Evolutionary conservation across 2,888 invertebrate genomes (phyloP).

Genomic region (Neoscelio sp.): DNA sequence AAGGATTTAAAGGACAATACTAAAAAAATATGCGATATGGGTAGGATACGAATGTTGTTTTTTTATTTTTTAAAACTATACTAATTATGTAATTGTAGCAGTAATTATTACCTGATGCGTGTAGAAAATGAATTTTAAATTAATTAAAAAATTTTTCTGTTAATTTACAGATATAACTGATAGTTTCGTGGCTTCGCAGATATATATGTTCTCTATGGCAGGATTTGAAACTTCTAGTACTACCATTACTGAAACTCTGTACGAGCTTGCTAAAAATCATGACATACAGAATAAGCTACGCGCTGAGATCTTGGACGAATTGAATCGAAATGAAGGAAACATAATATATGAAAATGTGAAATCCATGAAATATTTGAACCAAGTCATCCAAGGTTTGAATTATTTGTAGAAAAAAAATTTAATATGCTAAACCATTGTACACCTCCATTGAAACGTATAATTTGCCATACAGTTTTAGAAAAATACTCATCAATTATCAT

Average conservation of each 20-base stretch:
- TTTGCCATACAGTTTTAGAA: too few species aligned
- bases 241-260: slow-evolving; percentile 81
- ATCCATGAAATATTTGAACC: slow-evolving; percentile 82
- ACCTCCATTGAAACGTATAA: too few species aligned
- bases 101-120: too few species aligned
- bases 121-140: too few species aligned
- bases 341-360: slow-evolving; percentile 81
- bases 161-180: slow-evolving; percentile 77
- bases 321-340: slow-evolving; percentile 75
- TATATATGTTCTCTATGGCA: slow-evolving; percentile 83
- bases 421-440: too few species aligned
- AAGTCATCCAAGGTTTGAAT: slow-evolving; percentile 76
- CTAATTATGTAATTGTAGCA: too few species aligned
- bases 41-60: slow-evolving; percentile 59
- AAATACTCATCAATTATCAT: too few species aligned
- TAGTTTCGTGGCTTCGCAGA: slow-evolving; percentile 80
- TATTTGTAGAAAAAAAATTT: too few species aligned
- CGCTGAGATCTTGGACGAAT: slow-evolving; percentile 78
- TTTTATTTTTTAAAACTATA: not conserved
- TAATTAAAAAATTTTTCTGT: slow-evolving; percentile 2
- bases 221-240: slow-evolving; percentile 84
- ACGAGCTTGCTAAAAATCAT: slow-evolving; percentile 82
- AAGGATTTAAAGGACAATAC: slow-evolving; percentile 76
- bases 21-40: slow-evolving; percentile 70
- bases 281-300: slow-evolving; percentile 80